A percentile compares a stretch with the other conserved stretches of the same genome.
These are phyloP conservation scores for Parotocinclus haroldoi DNA, from an alignment of 2,797 vertebrate species.

Conservation along the genomic window DNA sequence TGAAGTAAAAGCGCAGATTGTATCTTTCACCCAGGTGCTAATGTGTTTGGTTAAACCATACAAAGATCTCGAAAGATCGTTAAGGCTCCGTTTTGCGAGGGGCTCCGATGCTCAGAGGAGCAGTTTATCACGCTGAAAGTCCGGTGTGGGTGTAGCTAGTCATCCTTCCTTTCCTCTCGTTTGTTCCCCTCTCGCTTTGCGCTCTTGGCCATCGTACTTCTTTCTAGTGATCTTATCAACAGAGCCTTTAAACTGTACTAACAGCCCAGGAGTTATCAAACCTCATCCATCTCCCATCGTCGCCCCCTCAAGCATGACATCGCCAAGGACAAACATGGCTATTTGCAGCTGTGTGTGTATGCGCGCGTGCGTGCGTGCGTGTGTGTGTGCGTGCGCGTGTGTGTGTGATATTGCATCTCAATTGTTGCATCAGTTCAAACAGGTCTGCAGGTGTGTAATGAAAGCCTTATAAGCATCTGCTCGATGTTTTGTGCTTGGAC, in stretches of 20 bases:
- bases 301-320: neutral
- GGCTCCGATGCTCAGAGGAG: conserved; percentile 7
- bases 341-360: conserved; percentile 16
- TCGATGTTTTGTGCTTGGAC: too few relatives aligned
- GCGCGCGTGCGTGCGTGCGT: neutral
- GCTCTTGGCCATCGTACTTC: neutral
- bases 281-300: conserved; percentile 7
- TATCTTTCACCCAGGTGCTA: neutral
- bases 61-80: neutral
- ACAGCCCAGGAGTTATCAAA: conserved; percentile 1
- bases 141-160: neutral
- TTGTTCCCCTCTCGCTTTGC: neutral
- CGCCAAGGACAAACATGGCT: neutral
- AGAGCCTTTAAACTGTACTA: neutral
- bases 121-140: conserved; percentile 12
- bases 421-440: neutral
- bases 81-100: neutral
- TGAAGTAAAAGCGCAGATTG: neutral
- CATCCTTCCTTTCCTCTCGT: neutral
- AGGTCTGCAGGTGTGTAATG: conserved; percentile 7
- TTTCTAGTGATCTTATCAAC: neutral
- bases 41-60: neutral
- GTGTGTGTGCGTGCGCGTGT: neutral
- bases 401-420: neutral
- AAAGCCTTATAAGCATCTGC: neutral